Evolutionary conservation across 1,140 invertebrate genomes (phyloP).

Genomic region (Drosophila truncata): DNA sequence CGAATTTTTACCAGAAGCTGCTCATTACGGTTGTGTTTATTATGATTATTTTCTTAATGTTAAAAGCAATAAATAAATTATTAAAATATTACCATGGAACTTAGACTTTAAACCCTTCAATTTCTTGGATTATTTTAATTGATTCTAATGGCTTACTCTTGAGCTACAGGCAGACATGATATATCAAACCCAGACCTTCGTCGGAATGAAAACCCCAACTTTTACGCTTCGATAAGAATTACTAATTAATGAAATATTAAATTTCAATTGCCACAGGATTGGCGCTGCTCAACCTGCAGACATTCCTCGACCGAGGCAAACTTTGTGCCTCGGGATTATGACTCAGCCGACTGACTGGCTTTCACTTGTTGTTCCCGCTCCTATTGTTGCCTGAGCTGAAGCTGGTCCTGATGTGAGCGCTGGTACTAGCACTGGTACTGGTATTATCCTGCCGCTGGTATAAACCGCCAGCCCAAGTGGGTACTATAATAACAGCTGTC

Average conservation of each 20-base stretch:
- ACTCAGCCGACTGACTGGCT: constrained; percentile 36
- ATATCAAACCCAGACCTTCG: background rate
- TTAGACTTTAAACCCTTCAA: no score
- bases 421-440: background rate
- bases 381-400: constrained; percentile 6
- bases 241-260: constrained; percentile 50
- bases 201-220: background rate
- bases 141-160: background rate
- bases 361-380: constrained; percentile 49
- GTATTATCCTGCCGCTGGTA: constrained; percentile 38
- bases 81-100: background rate
- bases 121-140: background rate
- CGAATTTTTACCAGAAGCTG: background rate
- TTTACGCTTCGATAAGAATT: constrained; percentile 17
- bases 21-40: no score
- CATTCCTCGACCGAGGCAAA: constrained; percentile 36
- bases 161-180: background rate
- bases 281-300: constrained; percentile 9
- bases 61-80: no score
- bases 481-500: constrained; percentile 73
- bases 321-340: constrained; percentile 41
- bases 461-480: constrained; percentile 36
- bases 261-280: constrained; percentile 23
- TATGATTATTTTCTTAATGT: no score
- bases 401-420: background rate